A percentile compares a stretch with the other conserved stretches of the same genome.
phyloP scores from a whole-genome alignment of 2,888 invertebrate genomes.

The Bimastos eiseni region DNA sequence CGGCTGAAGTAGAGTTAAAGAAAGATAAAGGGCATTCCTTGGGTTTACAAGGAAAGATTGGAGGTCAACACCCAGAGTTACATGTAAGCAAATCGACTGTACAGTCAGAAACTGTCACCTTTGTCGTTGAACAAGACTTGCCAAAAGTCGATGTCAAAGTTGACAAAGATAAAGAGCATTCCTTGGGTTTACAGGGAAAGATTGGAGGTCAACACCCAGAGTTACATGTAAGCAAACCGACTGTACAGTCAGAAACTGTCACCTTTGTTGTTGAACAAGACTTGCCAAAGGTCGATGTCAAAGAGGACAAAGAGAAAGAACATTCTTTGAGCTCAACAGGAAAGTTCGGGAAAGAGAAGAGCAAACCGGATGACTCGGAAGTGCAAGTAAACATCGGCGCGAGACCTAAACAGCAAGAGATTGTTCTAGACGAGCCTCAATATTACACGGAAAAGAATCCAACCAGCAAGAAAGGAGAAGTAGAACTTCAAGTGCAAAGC shows the following conservation, averaged over 20 bases:
- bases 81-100: neutral
- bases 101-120: constrained; percentile 3
- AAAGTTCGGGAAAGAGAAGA: neutral
- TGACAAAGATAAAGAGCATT: neutral
- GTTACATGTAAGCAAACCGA: neutral
- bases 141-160: neutral
- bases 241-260: neutral
- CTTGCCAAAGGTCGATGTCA: neutral
- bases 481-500: neutral
- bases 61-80: neutral
- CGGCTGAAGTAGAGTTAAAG: neutral
- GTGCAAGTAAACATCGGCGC: constrained; percentile 5
- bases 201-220: neutral
- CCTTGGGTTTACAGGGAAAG: neutral
- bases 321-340: neutral
- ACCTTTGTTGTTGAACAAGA: constrained; percentile 24
- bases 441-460: neutral
- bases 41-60: neutral
- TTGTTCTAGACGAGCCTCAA: neutral
- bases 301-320: neutral
- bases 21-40: neutral
- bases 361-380: neutral
- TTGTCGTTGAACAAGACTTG: constrained; percentile 20
- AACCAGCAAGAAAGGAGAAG: neutral
- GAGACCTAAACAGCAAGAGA: neutral